These are phyloP conservation scores for Suncus etruscus DNA, from an alignment of 2,113 vertebrate genomes.

Conservation along the genomic window DNA sequence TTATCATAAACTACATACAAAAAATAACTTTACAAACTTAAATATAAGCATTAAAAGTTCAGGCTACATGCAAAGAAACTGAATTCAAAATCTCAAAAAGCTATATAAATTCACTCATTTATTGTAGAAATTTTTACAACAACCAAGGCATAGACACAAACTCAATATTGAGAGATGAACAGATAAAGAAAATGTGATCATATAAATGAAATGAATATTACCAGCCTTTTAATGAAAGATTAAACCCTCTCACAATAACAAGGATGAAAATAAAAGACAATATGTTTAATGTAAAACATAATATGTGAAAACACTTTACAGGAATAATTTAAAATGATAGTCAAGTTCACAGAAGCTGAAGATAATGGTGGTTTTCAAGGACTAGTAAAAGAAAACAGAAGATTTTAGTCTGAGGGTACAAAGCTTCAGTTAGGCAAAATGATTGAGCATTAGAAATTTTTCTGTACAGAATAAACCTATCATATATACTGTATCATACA, in stretches of 20 bases:
- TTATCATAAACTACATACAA: neutral
- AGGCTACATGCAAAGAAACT: neutral
- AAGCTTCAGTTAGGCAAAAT: slow-evolving; percentile 10
- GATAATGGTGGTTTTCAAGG: too few species aligned
- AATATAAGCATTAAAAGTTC: neutral
- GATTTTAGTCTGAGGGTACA: neutral
- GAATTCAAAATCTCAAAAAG: neutral
- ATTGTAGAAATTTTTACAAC: neutral
- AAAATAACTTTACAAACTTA: neutral
- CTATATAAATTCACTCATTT: neutral
- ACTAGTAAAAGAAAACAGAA: too few species aligned
- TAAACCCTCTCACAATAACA: neutral
- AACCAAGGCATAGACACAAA: neutral
- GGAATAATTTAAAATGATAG: neutral
- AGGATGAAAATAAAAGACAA: neutral
- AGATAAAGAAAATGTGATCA: neutral
- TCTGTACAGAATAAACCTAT: neutral
- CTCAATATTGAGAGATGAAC: neutral
- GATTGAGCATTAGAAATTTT: neutral
- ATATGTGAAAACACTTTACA: neutral
- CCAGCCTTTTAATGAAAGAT: neutral
- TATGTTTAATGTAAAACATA: neutral
- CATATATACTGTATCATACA: neutral
- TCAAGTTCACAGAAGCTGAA: too few species aligned
- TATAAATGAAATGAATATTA: neutral